phyloP scores from a whole-genome alignment of 2,888 invertebrate species.

The Ephialtes manifestator region DNA sequence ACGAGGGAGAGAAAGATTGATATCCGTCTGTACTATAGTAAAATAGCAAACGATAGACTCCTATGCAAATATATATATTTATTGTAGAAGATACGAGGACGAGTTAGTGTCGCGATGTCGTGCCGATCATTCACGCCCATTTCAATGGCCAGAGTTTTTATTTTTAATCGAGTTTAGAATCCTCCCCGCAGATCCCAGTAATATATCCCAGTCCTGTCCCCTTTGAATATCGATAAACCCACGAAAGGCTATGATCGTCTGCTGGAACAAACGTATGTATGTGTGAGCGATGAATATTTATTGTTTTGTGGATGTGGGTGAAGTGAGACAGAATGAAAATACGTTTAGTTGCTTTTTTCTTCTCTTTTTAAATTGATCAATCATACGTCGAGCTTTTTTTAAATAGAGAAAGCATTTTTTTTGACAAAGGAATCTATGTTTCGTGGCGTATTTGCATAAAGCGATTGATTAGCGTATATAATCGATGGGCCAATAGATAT shows the following conservation, averaged over 20 bases:
- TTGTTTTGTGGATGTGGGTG: slow-evolving; percentile 41
- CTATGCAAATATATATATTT: slow-evolving; percentile 69
- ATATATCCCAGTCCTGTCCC: slow-evolving; percentile 1
- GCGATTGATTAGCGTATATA: slow-evolving; percentile 23
- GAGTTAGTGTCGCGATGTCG: slow-evolving; percentile 38
- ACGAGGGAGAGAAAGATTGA: slow-evolving; percentile 22
- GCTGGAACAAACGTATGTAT: slow-evolving; percentile 57
- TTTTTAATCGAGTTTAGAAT: slow-evolving; percentile 41
- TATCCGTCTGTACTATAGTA: slow-evolving; percentile 57
- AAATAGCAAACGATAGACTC: slow-evolving; percentile 62
- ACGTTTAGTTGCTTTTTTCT: slow-evolving; percentile 7
- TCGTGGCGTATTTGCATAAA: neutral
- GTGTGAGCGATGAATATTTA: slow-evolving; percentile 66
- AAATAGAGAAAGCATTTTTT: slow-evolving; percentile 3
- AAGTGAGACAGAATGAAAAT: slow-evolving; percentile 18
- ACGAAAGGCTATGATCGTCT: slow-evolving; percentile 63
- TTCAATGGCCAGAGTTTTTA: slow-evolving; percentile 47
- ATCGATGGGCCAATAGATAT: slow-evolving; percentile 59
- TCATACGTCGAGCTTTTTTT: slow-evolving; percentile 25
- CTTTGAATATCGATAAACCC: slow-evolving; percentile 30
- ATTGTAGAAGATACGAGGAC: slow-evolving; percentile 62
- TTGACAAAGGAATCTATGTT: slow-evolving; percentile 10
- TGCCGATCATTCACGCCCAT: slow-evolving; percentile 48
- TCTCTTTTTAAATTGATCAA: slow-evolving; percentile 17
- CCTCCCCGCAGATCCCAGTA: neutral